Conservation (phyloP, 2,113 vertebrate species). For the Anoplopoma fimbria region DNA sequence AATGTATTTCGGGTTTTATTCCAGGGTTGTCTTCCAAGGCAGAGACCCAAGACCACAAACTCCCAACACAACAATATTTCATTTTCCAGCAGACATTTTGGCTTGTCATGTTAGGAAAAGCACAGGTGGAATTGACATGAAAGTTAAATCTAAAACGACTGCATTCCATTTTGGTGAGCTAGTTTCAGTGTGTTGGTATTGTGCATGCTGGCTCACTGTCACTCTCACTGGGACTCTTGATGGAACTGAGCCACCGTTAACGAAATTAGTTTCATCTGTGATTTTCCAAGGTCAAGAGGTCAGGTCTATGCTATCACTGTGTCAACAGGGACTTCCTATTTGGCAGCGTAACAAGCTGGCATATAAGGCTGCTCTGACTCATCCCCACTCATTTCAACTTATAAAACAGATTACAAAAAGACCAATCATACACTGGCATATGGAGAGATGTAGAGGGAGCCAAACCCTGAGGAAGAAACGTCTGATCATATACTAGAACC, state of each 20-base stretch:
- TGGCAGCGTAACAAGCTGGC: constrained; percentile 22
- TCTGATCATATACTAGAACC: constrained; percentile 55
- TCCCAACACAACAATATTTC: no score
- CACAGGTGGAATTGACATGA: background rate
- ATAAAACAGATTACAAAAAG: constrained; percentile 53
- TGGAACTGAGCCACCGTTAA: background rate
- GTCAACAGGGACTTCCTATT: constrained; percentile 22
- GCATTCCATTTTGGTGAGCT: background rate
- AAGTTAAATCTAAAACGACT: background rate
- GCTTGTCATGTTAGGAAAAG: no score
- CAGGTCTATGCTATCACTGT: background rate
- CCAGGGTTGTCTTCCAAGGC: no score
- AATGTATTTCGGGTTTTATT: no score
- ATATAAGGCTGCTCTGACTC: constrained; percentile 39
- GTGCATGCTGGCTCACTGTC: no score
- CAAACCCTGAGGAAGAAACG: constrained; percentile 44
- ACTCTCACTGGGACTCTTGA: no score
- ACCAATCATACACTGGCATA: constrained; percentile 53
- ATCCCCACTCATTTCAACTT: constrained; percentile 41
- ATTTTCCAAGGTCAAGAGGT: background rate
- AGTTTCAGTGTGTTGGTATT: background rate
- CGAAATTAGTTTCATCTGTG: background rate
- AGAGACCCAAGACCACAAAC: no score
- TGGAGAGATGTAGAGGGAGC: constrained; percentile 39
- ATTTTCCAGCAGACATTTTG: no score